Evolutionary conservation across 2,113 vertebrate species (phyloP).

Genomic region (Nipponia nippon): DNA sequence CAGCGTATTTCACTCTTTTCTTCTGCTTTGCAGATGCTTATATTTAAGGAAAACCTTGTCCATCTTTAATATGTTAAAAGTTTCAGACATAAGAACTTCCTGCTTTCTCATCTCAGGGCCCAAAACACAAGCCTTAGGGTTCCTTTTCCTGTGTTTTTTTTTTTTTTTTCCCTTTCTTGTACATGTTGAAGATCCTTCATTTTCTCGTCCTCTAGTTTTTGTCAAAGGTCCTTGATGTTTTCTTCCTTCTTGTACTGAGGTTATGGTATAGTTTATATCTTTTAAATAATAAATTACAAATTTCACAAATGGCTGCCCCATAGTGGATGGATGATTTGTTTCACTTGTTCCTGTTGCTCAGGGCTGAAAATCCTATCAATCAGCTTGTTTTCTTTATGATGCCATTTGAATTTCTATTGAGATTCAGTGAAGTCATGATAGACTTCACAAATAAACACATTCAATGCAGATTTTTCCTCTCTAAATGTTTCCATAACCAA

Average conservation of each 20-base stretch:
- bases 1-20: neutral
- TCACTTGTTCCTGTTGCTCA: neutral
- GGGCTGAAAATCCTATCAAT: neutral
- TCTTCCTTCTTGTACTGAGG: neutral
- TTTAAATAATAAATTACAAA: neutral
- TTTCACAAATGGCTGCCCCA: neutral
- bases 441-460: neutral
- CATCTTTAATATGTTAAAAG: neutral
- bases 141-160: neutral
- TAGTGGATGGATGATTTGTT: neutral
- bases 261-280: neutral
- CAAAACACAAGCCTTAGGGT: neutral
- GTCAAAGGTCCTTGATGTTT: neutral
- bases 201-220: neutral
- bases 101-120: neutral
- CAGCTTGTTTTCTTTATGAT: neutral
- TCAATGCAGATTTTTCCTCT: neutral
- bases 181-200: neutral
- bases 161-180: neutral
- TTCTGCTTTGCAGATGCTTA: neutral
- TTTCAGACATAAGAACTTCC: neutral
- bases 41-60: neutral
- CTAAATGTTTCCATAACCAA: neutral
- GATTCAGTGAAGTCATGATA: neutral
- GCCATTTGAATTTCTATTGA: neutral